Conservation (phyloP, 2,113 vertebrate species). For the Catagonus wagneri region DNA sequence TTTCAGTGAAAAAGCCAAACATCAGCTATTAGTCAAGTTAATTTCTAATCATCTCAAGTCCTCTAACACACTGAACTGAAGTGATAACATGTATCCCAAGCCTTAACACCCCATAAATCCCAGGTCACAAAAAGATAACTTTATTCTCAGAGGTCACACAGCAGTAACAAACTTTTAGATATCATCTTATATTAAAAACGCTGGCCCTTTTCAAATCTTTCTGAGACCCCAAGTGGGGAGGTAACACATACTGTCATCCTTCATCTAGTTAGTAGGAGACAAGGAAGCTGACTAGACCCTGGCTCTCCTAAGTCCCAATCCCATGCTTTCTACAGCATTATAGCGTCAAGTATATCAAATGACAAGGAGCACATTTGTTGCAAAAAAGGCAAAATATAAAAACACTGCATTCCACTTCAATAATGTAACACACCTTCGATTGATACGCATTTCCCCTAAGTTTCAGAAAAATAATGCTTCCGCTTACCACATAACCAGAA, state of each 20-base stretch:
- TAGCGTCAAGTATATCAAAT: background rate
- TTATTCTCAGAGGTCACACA: background rate
- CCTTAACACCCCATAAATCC: background rate
- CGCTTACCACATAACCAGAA: background rate
- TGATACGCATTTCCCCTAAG: background rate
- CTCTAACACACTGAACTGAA: background rate
- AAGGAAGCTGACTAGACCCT: background rate
- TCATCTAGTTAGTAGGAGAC: background rate
- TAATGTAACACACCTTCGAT: background rate
- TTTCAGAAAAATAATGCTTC: background rate
- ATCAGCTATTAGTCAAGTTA: background rate
- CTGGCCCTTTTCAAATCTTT: background rate
- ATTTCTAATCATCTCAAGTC: background rate
- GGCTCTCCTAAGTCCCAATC: background rate
- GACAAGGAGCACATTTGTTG: background rate
- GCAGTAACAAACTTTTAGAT: background rate
- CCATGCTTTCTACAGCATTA: background rate
- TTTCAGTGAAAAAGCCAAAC: slow-evolving; percentile 46
- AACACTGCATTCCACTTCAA: background rate
- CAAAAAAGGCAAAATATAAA: background rate
- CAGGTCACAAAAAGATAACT: background rate
- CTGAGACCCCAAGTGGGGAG: background rate
- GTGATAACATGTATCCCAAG: background rate
- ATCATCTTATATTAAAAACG: background rate
- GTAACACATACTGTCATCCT: background rate